These are phyloP conservation scores for Natator depressus DNA, from an alignment of 2,113 vertebrate species.

Conservation along the genomic window DNA sequence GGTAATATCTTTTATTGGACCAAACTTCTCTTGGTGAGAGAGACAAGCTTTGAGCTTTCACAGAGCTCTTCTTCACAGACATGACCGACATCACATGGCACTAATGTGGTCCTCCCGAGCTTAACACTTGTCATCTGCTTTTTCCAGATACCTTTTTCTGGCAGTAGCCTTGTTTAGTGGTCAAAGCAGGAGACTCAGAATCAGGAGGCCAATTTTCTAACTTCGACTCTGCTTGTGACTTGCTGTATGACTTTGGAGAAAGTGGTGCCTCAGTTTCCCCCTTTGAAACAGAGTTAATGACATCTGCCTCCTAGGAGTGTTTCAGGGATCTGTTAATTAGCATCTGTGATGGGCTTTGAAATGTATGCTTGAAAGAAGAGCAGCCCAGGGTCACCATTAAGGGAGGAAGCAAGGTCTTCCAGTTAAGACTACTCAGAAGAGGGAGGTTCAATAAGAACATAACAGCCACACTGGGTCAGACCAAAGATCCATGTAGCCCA, in stretches of 20 bases:
- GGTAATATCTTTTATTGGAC: no score
- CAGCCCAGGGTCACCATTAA: no score
- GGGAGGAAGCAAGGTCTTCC: no score
- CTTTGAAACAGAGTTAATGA: background rate
- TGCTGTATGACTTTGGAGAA: background rate
- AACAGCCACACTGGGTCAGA: no score
- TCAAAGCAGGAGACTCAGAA: background rate
- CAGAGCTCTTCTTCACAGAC: slow-evolving; percentile 9
- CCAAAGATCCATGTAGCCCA: no score
- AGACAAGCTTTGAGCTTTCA: no score
- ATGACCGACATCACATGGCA: slow-evolving; percentile 63
- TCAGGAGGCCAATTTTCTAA: slow-evolving; percentile 19
- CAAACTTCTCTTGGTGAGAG: no score
- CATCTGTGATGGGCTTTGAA: no score
- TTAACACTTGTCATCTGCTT: slow-evolving; percentile 20
- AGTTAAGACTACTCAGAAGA: no score
- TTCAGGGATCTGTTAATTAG: background rate
- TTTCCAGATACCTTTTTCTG: slow-evolving; percentile 11
- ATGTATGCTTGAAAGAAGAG: no score
- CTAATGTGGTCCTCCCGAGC: slow-evolving; percentile 61
- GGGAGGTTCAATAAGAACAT: no score
- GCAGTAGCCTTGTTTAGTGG: slow-evolving; percentile 9
- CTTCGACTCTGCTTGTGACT: background rate
- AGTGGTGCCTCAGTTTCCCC: slow-evolving; percentile 22
- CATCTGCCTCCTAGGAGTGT: background rate